Evolutionary conservation across 2,113 vertebrate species (phyloP).

Genomic region (Dissostichus mawsoni): DNA sequence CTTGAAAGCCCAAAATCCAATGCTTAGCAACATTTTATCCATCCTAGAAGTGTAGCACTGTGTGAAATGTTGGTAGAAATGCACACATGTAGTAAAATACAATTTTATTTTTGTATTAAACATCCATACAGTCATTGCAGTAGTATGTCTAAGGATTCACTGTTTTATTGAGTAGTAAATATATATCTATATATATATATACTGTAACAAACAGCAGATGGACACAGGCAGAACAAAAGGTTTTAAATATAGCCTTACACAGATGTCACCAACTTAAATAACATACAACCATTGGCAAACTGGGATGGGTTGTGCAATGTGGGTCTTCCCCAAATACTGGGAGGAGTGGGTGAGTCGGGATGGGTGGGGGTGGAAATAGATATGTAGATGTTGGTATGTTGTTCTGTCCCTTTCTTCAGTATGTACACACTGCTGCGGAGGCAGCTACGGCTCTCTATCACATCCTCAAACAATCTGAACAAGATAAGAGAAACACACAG

Average conservation of each 20-base stretch:
- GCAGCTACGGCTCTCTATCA: constrained; percentile 29
- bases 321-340: constrained; percentile 23
- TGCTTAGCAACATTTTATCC: too few species aligned
- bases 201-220: constrained; percentile 45
- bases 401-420: constrained; percentile 43
- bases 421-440: constrained; percentile 56
- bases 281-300: constrained; percentile 34
- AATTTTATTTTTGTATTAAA: constrained; percentile 48
- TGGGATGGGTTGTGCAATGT: constrained; percentile 1
- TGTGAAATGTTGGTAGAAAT: constrained; percentile 7
- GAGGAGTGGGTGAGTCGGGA: not conserved
- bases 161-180: constrained; percentile 61
- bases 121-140: constrained; percentile 32
- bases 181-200: not conserved
- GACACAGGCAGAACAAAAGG: constrained; percentile 42
- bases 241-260: constrained; percentile 40
- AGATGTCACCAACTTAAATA: constrained; percentile 47
- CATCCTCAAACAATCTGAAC: constrained; percentile 51
- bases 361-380: constrained; percentile 18
- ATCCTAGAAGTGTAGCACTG: not conserved
- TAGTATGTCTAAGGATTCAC: constrained; percentile 15
- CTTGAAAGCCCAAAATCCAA: not conserved
- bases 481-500: constrained; percentile 24
- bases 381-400: constrained; percentile 22
- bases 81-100: constrained; percentile 50